A percentile compares a stretch with the other conserved stretches of the same genome.
Evolutionary conservation across 2,888 invertebrate genomes (phyloP).

Genomic region (Melanotus villosus): DNA sequence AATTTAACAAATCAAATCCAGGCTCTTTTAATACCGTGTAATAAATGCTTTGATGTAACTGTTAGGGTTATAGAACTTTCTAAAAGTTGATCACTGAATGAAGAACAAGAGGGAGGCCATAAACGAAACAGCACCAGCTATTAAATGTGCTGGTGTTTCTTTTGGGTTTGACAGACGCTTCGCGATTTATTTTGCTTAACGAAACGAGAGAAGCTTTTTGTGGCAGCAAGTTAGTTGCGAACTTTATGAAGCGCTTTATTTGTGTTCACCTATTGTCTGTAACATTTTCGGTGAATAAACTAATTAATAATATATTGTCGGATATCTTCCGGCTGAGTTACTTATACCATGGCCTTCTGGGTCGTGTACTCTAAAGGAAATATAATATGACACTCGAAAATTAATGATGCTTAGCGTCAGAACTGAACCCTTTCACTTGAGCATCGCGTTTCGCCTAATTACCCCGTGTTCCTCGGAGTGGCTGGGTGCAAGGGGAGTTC

Average conservation of each 20-base stretch:
- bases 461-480: conserved; percentile 54
- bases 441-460: conserved; percentile 57
- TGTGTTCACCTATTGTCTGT: conserved; percentile 27
- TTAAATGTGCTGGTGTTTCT: conserved; percentile 14
- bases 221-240: conserved; percentile 16
- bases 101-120: conserved; percentile 1
- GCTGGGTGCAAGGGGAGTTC: conserved; percentile 48
- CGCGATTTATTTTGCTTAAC: conserved; percentile 21
- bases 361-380: conserved; percentile 49
- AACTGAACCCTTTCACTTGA: conserved; percentile 53
- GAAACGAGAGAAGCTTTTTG: conserved; percentile 25
- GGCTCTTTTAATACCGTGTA: no score
- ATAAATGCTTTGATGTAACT: no score
- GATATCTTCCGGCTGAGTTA: conserved; percentile 39
- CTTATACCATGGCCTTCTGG: conserved; percentile 34
- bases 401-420: conserved; percentile 55
- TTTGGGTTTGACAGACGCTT: conserved; percentile 18
- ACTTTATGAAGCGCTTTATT: conserved; percentile 31
- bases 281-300: conserved; percentile 28
- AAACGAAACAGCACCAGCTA: conserved; percentile 16
- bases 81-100: conserved; percentile 15
- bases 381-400: conserved; percentile 58
- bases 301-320: conserved; percentile 40
- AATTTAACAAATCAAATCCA: no score
- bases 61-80: neutral